Conservation (phyloP, 1,140 invertebrate species). For the Pseudachorutes palmiensis region DNA sequence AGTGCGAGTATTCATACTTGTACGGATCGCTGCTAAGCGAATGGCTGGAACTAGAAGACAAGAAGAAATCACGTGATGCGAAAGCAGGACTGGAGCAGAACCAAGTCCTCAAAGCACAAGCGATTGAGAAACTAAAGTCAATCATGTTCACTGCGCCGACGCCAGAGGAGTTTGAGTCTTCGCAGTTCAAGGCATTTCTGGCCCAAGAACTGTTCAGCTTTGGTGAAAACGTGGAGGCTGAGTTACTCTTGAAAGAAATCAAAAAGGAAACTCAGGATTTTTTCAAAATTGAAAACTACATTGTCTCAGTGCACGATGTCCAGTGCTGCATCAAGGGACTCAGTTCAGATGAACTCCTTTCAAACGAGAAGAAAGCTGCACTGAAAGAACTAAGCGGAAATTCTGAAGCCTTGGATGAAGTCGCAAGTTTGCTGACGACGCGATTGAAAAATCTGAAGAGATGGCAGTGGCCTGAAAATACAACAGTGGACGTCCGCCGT, state of each 20-base stretch:
- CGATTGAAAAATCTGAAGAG: slow-evolving; percentile 15
- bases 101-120: slow-evolving; percentile 11
- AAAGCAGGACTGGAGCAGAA: not conserved
- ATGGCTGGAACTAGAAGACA: slow-evolving; percentile 12
- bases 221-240: not conserved
- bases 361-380: slow-evolving; percentile 13
- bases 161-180: slow-evolving; percentile 3
- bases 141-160: slow-evolving; percentile 10
- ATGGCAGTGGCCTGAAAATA: slow-evolving; percentile 20
- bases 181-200: slow-evolving; percentile 11
- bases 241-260: not conserved
- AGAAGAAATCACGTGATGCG: not conserved
- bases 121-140: slow-evolving; percentile 13
- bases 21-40: slow-evolving; percentile 19
- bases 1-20: slow-evolving; percentile 27
- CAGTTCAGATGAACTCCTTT: slow-evolving; percentile 15
- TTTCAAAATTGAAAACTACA: not conserved
- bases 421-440: slow-evolving; percentile 20
- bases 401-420: slow-evolving; percentile 20
- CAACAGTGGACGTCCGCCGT: slow-evolving; percentile 17
- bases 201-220: not conserved
- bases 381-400: slow-evolving; percentile 21
- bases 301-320: not conserved
- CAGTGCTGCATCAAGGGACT: slow-evolving; percentile 20
- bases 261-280: not conserved